Percentiles rank a stretch among this genome's conserved stretches.
phyloP scores from a whole-genome alignment of 2,797 vertebrate genomes.

The Sarcoramphus papa region DNA sequence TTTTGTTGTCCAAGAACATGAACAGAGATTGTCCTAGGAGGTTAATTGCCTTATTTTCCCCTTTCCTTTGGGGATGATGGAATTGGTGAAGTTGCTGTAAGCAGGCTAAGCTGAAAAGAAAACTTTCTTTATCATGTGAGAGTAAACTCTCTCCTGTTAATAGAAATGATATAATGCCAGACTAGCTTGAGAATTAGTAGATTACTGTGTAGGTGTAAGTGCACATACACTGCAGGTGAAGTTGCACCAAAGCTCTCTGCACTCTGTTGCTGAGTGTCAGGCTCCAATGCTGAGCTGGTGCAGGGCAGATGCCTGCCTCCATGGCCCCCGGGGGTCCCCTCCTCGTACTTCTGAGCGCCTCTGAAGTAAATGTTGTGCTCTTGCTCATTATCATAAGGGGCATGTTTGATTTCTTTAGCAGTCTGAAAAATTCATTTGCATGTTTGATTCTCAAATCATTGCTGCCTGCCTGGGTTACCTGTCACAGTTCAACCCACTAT shows the following conservation, averaged over 20 bases:
- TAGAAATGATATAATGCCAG: neutral
- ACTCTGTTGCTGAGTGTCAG: neutral
- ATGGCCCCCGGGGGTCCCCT: neutral
- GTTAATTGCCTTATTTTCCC: slow-evolving; percentile 5
- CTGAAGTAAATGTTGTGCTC: neutral
- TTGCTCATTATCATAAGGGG: neutral
- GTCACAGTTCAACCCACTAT: neutral
- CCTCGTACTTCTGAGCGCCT: neutral
- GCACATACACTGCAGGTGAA: neutral
- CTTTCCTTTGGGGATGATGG: neutral
- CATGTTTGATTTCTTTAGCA: neutral
- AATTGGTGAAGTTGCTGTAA: neutral
- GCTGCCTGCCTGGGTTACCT: neutral
- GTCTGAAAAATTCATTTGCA: neutral
- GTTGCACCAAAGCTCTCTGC: neutral
- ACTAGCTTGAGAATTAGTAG: neutral
- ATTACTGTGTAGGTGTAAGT: neutral
- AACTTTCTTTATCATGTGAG: neutral
- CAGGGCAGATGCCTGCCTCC: neutral
- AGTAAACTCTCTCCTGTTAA: neutral
- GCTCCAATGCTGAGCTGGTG: neutral
- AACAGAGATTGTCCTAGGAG: neutral
- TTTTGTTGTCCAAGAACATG: neutral
- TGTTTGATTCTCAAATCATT: neutral
- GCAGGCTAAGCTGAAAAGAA: neutral